Evolutionary conservation across 37 sponge, comb jelly and placozoan genomes (phyloP).

Genomic region (Geodia barretti): DNA sequence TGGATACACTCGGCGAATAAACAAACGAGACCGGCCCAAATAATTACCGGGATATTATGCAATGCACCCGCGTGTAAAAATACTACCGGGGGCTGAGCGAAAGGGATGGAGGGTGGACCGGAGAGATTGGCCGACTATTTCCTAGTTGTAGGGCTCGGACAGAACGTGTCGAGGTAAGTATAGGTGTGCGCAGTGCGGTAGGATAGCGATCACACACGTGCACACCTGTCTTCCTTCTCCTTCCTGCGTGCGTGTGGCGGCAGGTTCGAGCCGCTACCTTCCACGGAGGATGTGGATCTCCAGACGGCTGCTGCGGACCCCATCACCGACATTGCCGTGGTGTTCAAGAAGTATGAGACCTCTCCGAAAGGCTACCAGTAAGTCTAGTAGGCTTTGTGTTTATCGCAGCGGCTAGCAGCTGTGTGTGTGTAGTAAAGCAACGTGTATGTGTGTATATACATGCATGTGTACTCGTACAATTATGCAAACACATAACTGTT

Average conservation of each 20-base stretch:
- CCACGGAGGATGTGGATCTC: conserved; percentile 21
- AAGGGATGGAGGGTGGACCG: conserved; percentile 64
- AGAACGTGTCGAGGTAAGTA: background rate
- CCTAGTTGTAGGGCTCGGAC: conserved; percentile 74
- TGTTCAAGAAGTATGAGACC: conserved; percentile 56
- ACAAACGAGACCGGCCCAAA: too few relatives aligned
- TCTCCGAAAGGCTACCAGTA: conserved; percentile 68
- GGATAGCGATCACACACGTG: too few relatives aligned
- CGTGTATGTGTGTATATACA: background rate
- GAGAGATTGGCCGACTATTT: conserved; percentile 83
- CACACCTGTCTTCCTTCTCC: too few relatives aligned
- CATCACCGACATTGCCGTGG: conserved; percentile 73
- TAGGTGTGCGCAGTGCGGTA: background rate
- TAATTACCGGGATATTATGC: too few relatives aligned
- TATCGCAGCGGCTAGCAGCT: background rate
- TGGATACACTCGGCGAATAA: too few relatives aligned
- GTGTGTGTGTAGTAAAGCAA: background rate
- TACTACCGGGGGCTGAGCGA: too few relatives aligned
- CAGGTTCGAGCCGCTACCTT: conserved; percentile 26
- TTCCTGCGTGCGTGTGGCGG: background rate
- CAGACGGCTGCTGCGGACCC: conserved; percentile 28
- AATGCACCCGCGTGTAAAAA: too few relatives aligned
- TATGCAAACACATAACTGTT: too few relatives aligned
- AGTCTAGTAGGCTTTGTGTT: conserved; percentile 6
- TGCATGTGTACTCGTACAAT: too few relatives aligned